Evolutionary conservation across 2,888 invertebrate genomes (phyloP), one percentile per base, ranked within the genome.

Genomic region (Cephus nigrinus): DNA sequence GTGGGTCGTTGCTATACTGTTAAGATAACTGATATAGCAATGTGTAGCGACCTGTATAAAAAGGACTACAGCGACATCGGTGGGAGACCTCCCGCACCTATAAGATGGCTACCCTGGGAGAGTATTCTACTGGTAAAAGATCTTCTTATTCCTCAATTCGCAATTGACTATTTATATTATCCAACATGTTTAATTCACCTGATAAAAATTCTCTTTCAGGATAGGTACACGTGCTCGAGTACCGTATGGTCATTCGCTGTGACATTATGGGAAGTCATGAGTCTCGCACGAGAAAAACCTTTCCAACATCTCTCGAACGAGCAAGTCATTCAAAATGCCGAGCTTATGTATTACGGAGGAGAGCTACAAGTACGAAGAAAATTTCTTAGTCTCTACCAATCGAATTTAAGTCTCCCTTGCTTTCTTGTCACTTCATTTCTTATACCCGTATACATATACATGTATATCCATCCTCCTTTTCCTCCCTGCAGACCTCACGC

Each of bases 81-180:
- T 69, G 93, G 94, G 75, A 92, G 94, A 87, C 93, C 94, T 73
- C 93, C 94, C 71, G 93, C 93, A 72, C 94, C 94, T 55, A 93
- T 94, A 79, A 92, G 94, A 85, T 94, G 94, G 94, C 89, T 94
- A 83, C 94, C 94, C 71, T 94, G 94, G 94, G 94, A 94, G 88
- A 94, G 94, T 84, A 93, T 94, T 85, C 90, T 94, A 72, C 86
- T 94, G 92, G 94, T 94, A 92, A 55, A 23, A 55, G 55, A 55
- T 55, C 9, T 2, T 55, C 9, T 55, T 55, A 23, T 9, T 15
- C 9, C 23, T 55, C 23, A 9, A 9, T 23, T 55, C 9, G 15
- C 55, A 55, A 55, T 55, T 55, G 23, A 23, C 1, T 9, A 55
- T 55, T 23, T 55, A 55, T 55, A 9, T 55, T 23, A 23, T 55